Percentiles rank a stretch among this genome's conserved stretches.
Evolutionary conservation across 2,113 vertebrate genomes (phyloP).

Genomic region (Xenopus laevis): DNA sequence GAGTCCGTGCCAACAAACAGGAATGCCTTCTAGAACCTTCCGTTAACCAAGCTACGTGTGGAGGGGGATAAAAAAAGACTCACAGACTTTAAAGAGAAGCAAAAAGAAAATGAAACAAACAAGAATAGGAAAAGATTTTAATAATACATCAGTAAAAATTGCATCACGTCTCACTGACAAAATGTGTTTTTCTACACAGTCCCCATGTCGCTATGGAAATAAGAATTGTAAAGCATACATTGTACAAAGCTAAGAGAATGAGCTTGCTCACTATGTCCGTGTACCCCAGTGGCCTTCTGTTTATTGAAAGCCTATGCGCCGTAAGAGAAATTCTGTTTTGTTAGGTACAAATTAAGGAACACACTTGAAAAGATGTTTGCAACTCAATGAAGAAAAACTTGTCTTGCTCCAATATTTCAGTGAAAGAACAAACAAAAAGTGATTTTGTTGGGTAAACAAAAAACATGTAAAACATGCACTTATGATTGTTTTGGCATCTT

Average conservation of each 20-base stretch:
- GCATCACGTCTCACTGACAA: neutral
- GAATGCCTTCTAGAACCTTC: slow-evolving; percentile 7
- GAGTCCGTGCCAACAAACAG: slow-evolving; percentile 5
- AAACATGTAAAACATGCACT: no score
- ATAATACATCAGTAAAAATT: neutral
- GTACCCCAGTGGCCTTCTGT: slow-evolving; percentile 20
- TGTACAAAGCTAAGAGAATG: slow-evolving; percentile 14
- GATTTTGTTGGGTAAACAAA: no score
- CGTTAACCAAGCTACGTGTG: slow-evolving; percentile 8
- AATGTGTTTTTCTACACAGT: neutral
- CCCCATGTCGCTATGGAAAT: slow-evolving; percentile 11
- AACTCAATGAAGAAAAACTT: slow-evolving; percentile 27
- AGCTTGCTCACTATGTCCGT: slow-evolving; percentile 4
- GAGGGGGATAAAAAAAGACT: neutral
- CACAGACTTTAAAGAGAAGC: neutral
- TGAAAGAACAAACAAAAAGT: slow-evolving; percentile 22
- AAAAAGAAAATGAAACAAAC: slow-evolving; percentile 7
- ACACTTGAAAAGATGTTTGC: neutral
- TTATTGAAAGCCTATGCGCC: slow-evolving; percentile 25
- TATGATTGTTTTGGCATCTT: no score
- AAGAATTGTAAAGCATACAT: slow-evolving; percentile 9
- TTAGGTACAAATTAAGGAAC: slow-evolving; percentile 27
- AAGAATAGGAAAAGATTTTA: neutral
- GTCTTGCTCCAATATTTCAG: slow-evolving; percentile 7
- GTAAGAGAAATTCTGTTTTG: slow-evolving; percentile 23